Evolutionary conservation across 2,113 vertebrate species (phyloP), one percentile per base, ranked within the genome.

Genomic region (Psephotus haematonotus): DNA sequence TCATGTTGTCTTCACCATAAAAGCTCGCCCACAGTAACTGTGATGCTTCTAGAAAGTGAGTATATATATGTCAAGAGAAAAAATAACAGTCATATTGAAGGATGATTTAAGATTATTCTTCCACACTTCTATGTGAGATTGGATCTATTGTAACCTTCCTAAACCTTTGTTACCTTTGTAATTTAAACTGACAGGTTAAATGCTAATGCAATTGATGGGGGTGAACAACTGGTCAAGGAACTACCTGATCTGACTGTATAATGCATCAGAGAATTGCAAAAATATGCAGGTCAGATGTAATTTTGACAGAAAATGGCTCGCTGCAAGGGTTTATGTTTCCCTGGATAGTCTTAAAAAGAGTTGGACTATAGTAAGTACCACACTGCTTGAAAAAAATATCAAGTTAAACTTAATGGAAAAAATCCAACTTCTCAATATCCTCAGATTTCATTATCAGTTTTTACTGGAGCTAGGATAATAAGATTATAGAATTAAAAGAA

Each of bases 221-320:
- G 97, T 98, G 98, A 98, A 85, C 93, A 96, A 97, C 82, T 98
- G 98, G 97, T 97, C 98, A 98, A 95, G 90, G 97, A 94, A 94
- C 86, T 86, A 85, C 96, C 93, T 97, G 97, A 97, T 95, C 92
- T 95, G 98, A 97, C 97, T 98, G 53, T 37, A 82, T 97, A 97
- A 98, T 98, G 95, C 83, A 50, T 91, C 87, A 64, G 93, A 94
- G 85, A 96, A 96, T 97, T 95, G 96, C 96, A 97, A 94, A 98
- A 97, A 97, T 97, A 98, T 96, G 92, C 97, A 97, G 96, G 87
- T 91, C 94, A 75, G 47, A 92, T 96, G 86, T 92, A 97, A 97
- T 97, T 98, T 97, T 98, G 97, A 97, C 95, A 96, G 97, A 96
- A 96, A 97, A 97, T 96, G 92, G 96, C 95, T 97, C 35, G 31